These are phyloP conservation scores for Tyria jacobaeae DNA, from an alignment of 2,888 invertebrate genomes.

Conservation along the genomic window DNA sequence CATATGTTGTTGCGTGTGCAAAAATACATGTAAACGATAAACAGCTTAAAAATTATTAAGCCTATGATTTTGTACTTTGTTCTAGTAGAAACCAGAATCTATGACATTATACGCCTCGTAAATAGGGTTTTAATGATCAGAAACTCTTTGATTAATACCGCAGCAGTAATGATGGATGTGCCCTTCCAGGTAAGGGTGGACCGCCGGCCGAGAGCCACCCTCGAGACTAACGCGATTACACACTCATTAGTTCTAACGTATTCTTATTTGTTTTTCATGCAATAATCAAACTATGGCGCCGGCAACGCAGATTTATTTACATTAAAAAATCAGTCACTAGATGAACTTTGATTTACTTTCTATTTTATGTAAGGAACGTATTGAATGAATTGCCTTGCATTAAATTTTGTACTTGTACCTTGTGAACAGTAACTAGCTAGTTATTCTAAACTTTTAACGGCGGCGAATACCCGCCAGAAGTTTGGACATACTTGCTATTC, in stretches of 20 bases:
- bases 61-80: too few species aligned
- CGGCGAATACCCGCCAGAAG: too few species aligned
- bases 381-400: too few species aligned
- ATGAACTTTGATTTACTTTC: not conserved
- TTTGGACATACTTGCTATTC: too few species aligned
- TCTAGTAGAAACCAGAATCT: not conserved
- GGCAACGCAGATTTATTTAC: slow-evolving; percentile 37
- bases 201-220: slow-evolving; percentile 81
- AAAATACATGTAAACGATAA: not conserved
- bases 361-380: not conserved
- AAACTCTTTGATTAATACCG: slow-evolving; percentile 65
- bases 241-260: slow-evolving; percentile 80
- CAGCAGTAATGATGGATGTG: slow-evolving; percentile 68
- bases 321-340: slow-evolving; percentile 44
- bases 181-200: slow-evolving; percentile 75
- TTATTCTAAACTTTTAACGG: too few species aligned
- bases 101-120: slow-evolving; percentile 1
- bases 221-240: slow-evolving; percentile 79
- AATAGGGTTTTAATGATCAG: slow-evolving; percentile 36
- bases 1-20: not conserved
- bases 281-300: slow-evolving; percentile 51
- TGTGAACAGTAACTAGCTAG: not conserved
- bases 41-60: not conserved
- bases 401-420: not conserved
- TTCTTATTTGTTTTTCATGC: slow-evolving; percentile 72